Conservation (phyloP, 1,140 invertebrate genomes). For the Potamilus streckersoni region DNA sequence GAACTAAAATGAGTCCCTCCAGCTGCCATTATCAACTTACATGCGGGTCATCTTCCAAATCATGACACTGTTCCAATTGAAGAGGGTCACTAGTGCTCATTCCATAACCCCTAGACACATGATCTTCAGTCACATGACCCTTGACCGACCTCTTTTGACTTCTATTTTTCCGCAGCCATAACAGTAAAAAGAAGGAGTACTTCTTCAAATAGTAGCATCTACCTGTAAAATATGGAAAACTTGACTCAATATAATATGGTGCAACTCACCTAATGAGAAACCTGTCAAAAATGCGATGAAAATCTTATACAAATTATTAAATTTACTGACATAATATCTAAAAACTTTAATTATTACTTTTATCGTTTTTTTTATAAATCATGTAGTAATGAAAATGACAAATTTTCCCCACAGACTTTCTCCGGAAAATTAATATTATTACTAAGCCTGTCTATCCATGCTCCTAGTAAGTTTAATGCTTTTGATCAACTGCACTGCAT, state of each 20-base stretch:
- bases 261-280: no score
- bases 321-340: no score
- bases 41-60: slow-evolving; percentile 24
- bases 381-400: no score
- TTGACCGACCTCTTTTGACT: background rate
- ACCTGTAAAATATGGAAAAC: slow-evolving; percentile 1
- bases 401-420: no score
- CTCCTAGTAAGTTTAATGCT: no score
- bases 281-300: no score
- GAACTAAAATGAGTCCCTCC: background rate
- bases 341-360: no score
- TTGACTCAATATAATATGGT: background rate
- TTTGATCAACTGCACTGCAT: no score
- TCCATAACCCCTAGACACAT: slow-evolving; percentile 4
- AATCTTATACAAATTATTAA: no score
- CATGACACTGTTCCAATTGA: slow-evolving; percentile 34
- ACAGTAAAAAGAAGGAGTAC: slow-evolving; percentile 9
- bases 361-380: no score
- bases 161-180: slow-evolving; percentile 1
- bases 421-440: no score
- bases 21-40: slow-evolving; percentile 19
- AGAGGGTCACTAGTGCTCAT: slow-evolving; percentile 7
- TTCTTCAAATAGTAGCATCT: slow-evolving; percentile 23
- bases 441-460: no score
- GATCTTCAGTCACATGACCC: background rate